A percentile compares a stretch with the other conserved stretches of the same genome.
Evolutionary conservation across 1,140 invertebrate genomes (phyloP).

Genomic region (Callitettix versicolor): DNA sequence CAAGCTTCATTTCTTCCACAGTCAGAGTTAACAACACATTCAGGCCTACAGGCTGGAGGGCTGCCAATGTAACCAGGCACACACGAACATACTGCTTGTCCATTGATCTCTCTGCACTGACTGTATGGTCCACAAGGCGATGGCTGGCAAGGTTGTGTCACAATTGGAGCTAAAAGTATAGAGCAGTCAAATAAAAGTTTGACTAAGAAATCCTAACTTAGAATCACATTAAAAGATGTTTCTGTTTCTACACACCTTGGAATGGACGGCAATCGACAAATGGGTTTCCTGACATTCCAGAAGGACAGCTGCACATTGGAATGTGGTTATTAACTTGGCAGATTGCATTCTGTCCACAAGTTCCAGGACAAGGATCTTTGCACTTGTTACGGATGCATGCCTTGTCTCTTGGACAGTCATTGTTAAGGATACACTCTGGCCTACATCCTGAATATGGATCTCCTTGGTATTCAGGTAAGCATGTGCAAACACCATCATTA

Average conservation of each 20-base stretch:
- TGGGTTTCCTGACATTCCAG: conserved; percentile 37
- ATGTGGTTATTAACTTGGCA: conserved; percentile 35
- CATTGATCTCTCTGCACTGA: conserved; percentile 50
- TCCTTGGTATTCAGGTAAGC: conserved; percentile 48
- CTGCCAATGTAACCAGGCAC: conserved; percentile 49
- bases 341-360: conserved; percentile 32
- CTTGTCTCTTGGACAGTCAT: conserved; percentile 55
- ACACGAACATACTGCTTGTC: conserved; percentile 55
- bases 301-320: conserved; percentile 35
- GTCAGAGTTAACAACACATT: conserved; percentile 63
- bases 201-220: too few species aligned
- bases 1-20: conserved; percentile 55
- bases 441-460: conserved; percentile 61
- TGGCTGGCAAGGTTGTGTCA: conserved; percentile 35
- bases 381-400: conserved; percentile 66
- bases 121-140: conserved; percentile 42
- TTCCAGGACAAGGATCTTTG: conserved; percentile 46
- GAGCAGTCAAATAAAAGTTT: conserved; percentile 6
- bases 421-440: conserved; percentile 59
- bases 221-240: too few species aligned
- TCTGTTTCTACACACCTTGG: conserved; percentile 26
- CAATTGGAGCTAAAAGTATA: conserved; percentile 16
- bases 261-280: conserved; percentile 24
- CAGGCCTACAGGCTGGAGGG: conserved; percentile 59
- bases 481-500: conserved; percentile 45